Base-by-base conservation (phyloP, 2,113 vertebrate genomes). In the Gallinago undulata region DNA sequence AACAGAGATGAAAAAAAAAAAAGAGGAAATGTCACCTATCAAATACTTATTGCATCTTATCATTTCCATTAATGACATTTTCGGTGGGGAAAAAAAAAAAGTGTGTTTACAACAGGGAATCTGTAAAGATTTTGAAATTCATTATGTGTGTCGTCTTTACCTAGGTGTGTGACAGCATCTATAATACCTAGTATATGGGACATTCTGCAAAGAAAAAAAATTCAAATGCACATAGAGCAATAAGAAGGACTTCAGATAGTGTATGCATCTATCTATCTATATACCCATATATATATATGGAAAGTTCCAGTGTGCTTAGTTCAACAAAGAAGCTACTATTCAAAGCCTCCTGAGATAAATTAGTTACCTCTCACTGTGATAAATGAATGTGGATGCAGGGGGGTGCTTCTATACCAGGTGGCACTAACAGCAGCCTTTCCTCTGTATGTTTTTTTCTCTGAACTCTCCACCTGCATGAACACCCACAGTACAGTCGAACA, bases 231-330 rank as follows among this genome's bases (percentile, higher is more conserved):
- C 27, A 14, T 14, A 30, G 19, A 93, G 4, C 13, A 45, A 13
- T 57, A 21, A 66, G 19, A 41, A 87, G 66, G 41, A 84, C 9
- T 80, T 64, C 4, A 66, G 39, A 24, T 7, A 15, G 8, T 13
- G 5, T 33, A 4, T 51, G 4, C 11, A 27, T 75, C 31, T 60
- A 4, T 72, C 17, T 3, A 13, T 17, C 18, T 67, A 23, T 37
- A 8, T n/a, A 50, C 7, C 8, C 9, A 13, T 15, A 43, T 43
- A 21, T 11, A 16, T 5, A 10, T 4, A 72, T 1, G 31, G 1
- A 43, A 25, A 33, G 6, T n/a, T 30, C 57, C 2, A 43, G 8
- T n/a, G 59, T 84, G 11, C 39, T 84, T 74, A 43, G 25, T 33
- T 82, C 22, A 50, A 50, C 5, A 7, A 72, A 51, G n/a, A 63